phyloP scores from a whole-genome alignment of 1,140 invertebrate species.

The Eumeta japonica region DNA sequence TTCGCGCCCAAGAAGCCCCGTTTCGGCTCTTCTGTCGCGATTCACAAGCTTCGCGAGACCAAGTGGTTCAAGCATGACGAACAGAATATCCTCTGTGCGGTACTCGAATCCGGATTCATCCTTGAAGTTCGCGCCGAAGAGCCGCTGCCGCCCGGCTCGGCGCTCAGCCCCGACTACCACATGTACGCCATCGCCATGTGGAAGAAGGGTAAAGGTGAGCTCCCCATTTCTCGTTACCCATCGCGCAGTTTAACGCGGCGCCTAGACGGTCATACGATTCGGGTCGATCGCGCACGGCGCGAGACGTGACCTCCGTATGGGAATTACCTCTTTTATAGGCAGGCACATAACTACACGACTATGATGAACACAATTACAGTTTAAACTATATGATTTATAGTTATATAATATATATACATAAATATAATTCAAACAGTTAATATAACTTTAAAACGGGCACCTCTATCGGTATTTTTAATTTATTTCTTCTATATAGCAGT shows the following conservation, averaged over 20 bases:
- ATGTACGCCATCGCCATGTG: slow-evolving; percentile 64
- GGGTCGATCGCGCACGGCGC: too few relatives aligned
- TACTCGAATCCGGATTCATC: slow-evolving; percentile 68
- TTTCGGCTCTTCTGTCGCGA: slow-evolving; percentile 64
- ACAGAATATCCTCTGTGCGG: slow-evolving; percentile 65
- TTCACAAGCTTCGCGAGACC: slow-evolving; percentile 66
- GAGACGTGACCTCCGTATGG: too few relatives aligned
- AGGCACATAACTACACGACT: too few relatives aligned
- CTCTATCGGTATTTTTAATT: too few relatives aligned
- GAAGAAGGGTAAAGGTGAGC: slow-evolving; percentile 67
- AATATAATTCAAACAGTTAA: too few relatives aligned
- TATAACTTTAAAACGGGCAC: too few relatives aligned
- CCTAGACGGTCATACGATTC: not conserved
- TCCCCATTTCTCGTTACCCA: not conserved
- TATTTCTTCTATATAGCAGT: too few relatives aligned
- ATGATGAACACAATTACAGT: not conserved
- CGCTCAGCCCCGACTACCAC: slow-evolving; percentile 48
- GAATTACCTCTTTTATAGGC: too few relatives aligned
- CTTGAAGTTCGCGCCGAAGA: slow-evolving; percentile 61
- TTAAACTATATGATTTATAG: too few relatives aligned
- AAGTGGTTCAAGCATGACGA: slow-evolving; percentile 69
- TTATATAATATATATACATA: too few relatives aligned
- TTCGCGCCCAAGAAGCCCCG: slow-evolving; percentile 55
- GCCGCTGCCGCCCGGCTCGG: slow-evolving; percentile 41
- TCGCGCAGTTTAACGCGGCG: not conserved